Percentiles rank a stretch among this genome's conserved stretches.
Conservation (phyloP, 2,797 vertebrate genomes). For the Crax fasciolata region DNA sequence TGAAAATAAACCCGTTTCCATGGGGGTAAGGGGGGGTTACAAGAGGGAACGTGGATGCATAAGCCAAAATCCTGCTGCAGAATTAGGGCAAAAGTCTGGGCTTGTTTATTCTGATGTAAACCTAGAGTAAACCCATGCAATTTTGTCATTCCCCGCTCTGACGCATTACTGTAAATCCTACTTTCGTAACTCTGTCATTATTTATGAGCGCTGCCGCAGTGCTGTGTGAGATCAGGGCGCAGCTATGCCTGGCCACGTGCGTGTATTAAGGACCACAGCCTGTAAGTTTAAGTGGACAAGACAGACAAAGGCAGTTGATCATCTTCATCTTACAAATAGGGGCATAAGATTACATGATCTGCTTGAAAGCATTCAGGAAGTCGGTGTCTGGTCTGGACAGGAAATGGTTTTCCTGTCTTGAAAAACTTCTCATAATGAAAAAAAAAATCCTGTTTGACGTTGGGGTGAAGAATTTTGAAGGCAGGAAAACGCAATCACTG, state of each 20-base stretch:
- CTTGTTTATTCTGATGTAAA: conserved; percentile 69
- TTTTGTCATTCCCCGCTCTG: conserved; percentile 38
- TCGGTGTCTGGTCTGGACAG: conserved; percentile 69
- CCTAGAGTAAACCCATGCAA: conserved; percentile 45
- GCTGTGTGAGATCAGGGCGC: conserved; percentile 53
- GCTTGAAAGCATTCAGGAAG: conserved; percentile 62
- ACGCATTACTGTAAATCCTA: conserved; percentile 69
- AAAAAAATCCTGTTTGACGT: neutral
- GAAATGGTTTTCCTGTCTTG: conserved; percentile 72
- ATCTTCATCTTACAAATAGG: conserved; percentile 60
- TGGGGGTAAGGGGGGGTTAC: neutral
- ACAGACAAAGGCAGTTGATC: conserved; percentile 71
- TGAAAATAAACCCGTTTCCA: conserved; percentile 46
- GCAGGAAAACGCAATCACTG: neutral
- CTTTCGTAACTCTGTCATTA: conserved; percentile 62
- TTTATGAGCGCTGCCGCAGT: conserved; percentile 40
- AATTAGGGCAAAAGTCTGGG: conserved; percentile 52
- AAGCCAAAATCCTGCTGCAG: neutral
- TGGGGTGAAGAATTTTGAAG: neutral
- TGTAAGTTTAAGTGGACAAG: conserved; percentile 34
- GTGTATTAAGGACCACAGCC: conserved; percentile 5
- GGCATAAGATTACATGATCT: conserved; percentile 67
- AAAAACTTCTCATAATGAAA: conserved; percentile 51
- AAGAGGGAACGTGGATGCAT: neutral
- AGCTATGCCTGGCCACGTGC: conserved; percentile 35